These are phyloP conservation scores for Sanderia malayensis DNA, from an alignment of 30 jellyfish, hydroid and myxozoan genomes.

Conservation along the genomic window DNA sequence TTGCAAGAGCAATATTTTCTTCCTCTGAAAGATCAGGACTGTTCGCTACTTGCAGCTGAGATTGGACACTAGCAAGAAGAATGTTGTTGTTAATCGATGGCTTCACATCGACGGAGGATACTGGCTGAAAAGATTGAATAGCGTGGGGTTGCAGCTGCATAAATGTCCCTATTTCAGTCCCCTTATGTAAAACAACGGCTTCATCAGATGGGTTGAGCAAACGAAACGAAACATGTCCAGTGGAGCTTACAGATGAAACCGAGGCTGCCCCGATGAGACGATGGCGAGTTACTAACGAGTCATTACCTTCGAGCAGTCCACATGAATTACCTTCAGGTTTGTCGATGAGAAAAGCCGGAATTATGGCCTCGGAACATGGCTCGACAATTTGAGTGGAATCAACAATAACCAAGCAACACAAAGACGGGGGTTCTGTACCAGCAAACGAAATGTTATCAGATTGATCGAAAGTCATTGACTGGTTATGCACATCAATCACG, in stretches of 20 bases:
- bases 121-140: background rate
- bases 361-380: background rate
- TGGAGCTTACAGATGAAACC: background rate
- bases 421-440: background rate
- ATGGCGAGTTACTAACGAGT: background rate
- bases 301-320: background rate
- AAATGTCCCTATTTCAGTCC: background rate
- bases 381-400: background rate
- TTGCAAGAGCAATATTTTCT: background rate
- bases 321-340: background rate
- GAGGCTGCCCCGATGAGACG: background rate
- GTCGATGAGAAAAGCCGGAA: background rate
- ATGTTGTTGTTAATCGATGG: background rate
- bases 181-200: background rate
- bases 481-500: background rate
- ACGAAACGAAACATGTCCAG: slow-evolving; percentile 6
- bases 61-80: background rate
- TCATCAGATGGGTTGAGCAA: background rate
- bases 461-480: background rate
- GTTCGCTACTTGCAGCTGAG: background rate
- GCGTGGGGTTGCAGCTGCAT: background rate
- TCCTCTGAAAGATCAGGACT: background rate
- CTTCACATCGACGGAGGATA: background rate
- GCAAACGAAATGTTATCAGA: background rate
- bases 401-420: background rate